These are phyloP conservation scores for Poecilia velifera DNA, from an alignment of 2,797 vertebrate species.

Conservation along the genomic window DNA sequence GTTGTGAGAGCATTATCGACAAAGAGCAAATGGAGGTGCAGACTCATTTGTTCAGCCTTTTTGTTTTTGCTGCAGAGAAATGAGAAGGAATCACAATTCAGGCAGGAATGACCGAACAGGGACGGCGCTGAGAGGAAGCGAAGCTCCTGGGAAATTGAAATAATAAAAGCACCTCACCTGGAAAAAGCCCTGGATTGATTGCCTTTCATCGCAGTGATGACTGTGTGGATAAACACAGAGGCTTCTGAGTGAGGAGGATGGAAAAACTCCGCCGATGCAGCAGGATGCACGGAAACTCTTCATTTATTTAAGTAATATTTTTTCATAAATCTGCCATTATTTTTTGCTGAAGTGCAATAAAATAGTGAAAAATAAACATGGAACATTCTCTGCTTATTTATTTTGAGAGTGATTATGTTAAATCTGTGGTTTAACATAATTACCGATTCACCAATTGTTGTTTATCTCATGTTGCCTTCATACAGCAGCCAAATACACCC, in stretches of 20 bases:
- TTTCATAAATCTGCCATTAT: not conserved
- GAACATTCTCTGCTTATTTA: not conserved
- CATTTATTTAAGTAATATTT: not conserved
- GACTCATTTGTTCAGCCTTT: slow-evolving; percentile 38
- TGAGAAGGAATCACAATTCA: slow-evolving; percentile 25
- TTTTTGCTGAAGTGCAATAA: not conserved
- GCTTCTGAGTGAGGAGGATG: slow-evolving; percentile 22
- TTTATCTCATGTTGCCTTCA: not conserved
- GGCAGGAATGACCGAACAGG: slow-evolving; percentile 37
- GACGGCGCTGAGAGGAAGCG: slow-evolving; percentile 17
- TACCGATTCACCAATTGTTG: not conserved
- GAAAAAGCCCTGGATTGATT: slow-evolving; percentile 14
- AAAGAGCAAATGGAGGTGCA: slow-evolving; percentile 10
- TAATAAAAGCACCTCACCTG: slow-evolving; percentile 39
- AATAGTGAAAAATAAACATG: not conserved
- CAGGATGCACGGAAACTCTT: not conserved
- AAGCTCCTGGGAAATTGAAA: slow-evolving; percentile 54
- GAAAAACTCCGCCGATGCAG: slow-evolving; percentile 1
- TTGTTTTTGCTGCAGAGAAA: slow-evolving; percentile 35
- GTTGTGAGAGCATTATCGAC: not conserved
- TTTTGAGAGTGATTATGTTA: not conserved
- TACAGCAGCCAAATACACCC: not conserved
- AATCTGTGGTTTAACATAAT: not conserved
- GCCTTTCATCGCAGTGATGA: slow-evolving; percentile 4
- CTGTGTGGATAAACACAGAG: slow-evolving; percentile 27